Evolutionary conservation across 2,888 invertebrate genomes (phyloP).

Genomic region (Thymelicus sylvestris): DNA sequence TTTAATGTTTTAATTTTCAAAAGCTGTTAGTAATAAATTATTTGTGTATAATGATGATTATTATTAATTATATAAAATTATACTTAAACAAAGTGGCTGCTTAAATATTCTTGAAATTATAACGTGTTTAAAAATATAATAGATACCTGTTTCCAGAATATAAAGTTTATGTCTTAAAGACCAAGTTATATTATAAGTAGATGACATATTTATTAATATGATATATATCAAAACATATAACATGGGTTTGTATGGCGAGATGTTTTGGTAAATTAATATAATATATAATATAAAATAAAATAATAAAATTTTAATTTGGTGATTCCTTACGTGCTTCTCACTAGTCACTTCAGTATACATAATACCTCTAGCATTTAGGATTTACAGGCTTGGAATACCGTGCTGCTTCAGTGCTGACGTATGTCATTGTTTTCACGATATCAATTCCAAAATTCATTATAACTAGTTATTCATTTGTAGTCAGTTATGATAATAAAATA

Average conservation of each 20-base stretch:
- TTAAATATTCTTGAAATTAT: neutral
- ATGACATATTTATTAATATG: neutral
- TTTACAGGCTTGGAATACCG: no score
- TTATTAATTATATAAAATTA: slow-evolving; percentile 1
- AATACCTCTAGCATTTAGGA: no score
- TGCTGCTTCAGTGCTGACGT: no score
- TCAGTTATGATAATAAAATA: no score
- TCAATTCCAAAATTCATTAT: no score
- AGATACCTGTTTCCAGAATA: slow-evolving; percentile 9
- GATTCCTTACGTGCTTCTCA: no score
- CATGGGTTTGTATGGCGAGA: neutral
- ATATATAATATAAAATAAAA: no score
- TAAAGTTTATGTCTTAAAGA: slow-evolving; percentile 27
- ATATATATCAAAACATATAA: neutral
- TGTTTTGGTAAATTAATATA: neutral
- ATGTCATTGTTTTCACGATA: no score
- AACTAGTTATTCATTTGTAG: no score
- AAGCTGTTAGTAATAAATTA: neutral
- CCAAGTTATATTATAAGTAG: slow-evolving; percentile 2
- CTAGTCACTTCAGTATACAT: no score
- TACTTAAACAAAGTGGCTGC: slow-evolving; percentile 1
- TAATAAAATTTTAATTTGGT: no score
- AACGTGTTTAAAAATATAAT: neutral
- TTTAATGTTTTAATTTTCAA: neutral
- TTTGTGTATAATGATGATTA: neutral